Base-by-base conservation (phyloP, 2,888 invertebrate genomes). In the Altica lythri region DNA sequence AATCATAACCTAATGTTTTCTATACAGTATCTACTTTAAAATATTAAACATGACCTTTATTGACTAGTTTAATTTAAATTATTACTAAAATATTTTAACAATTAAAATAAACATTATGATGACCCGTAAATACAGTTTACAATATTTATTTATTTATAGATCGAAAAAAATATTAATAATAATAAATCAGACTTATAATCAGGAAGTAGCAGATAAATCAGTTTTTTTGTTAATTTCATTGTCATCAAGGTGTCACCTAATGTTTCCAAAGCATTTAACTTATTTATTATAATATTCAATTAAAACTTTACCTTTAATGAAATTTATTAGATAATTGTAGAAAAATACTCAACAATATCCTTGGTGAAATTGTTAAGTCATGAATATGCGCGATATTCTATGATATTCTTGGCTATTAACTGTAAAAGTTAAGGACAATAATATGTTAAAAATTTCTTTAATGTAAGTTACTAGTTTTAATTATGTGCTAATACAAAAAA, bases 241-340 rank as follows among this genome's bases (percentile, higher is more conserved):
- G 14, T 35, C 12, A 22, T n/a, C 46, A 46, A 35, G 18, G 46
- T 35, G 19, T 34, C 13, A 19, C 0, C 9, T 27, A 22, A 25
- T 46, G 9, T 35, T 14, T 32, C 17, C 14, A 32, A 18, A 18
- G 18, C 13, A n/a, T 35, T 46, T 35, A 14, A 46, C 19, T 18
- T 5, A 2, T 10, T 29, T 16, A 12, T 30, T 10, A 10, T 22
- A 37, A 47, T 47, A 27, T 40, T 25, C 40, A 48, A 44, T 17
- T 22, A 10, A 37, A 40, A 40, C 35, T 44, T 49, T 54, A 35
- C 34, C 38, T 50, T 50, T 13, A 35, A 32, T 46, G 25, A 47
- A 51, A 57, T 57, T 57, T 53, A 57, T 57, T 46, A 46, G 53
- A 57, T 53, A 48, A 57, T 22, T 53, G 18, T 27, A 46, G 48